phyloP scores from a whole-genome alignment of 2,888 invertebrate genomes.

The Synanthedon vespiformis region DNA sequence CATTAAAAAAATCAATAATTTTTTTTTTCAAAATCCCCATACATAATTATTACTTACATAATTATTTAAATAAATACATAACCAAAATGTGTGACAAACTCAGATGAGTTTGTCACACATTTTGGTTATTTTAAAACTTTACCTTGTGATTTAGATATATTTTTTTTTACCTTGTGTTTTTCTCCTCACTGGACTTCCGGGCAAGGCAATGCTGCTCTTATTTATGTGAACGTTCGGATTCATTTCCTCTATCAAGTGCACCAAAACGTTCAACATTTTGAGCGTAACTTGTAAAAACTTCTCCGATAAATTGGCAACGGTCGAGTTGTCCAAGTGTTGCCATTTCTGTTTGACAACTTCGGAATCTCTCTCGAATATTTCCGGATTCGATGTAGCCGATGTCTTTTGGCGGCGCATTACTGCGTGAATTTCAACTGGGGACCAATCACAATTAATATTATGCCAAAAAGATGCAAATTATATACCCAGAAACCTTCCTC shows the following conservation, averaged over 20 bases:
- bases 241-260: constrained; percentile 81
- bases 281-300: constrained; percentile 75
- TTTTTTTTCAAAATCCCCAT: too few relatives aligned
- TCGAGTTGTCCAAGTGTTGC: constrained; percentile 47
- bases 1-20: too few relatives aligned
- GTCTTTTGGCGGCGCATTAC: constrained; percentile 47
- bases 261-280: constrained; percentile 79
- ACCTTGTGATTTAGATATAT: too few relatives aligned
- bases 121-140: neutral
- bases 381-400: constrained; percentile 27
- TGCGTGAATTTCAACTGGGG: constrained; percentile 57
- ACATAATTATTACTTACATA: too few relatives aligned
- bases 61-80: too few relatives aligned
- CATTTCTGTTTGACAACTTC: constrained; percentile 39
- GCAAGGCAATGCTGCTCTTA: constrained; percentile 60
- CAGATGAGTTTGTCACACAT: too few relatives aligned
- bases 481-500: too few relatives aligned
- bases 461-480: too few relatives aligned
- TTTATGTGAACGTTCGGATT: constrained; percentile 63
- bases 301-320: constrained; percentile 70
- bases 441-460: too few relatives aligned
- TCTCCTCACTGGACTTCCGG: constrained; percentile 69
- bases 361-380: constrained; percentile 54
- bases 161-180: constrained; percentile 43
- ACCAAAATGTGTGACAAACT: too few relatives aligned